Base-by-base conservation (phyloP, 2,113 vertebrate genomes). In the Upupa epops region DNA sequence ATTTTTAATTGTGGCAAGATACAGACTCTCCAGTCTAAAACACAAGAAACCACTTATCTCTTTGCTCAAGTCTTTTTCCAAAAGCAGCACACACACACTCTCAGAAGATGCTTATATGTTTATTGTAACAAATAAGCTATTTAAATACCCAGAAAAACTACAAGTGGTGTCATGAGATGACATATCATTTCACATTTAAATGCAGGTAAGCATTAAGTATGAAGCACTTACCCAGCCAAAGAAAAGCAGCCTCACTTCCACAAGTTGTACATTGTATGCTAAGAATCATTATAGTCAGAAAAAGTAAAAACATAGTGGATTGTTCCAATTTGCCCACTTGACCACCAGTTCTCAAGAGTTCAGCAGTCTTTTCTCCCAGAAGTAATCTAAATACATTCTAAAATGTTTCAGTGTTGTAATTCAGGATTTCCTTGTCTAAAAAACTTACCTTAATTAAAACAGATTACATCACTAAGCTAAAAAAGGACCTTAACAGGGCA, bases 241-340 rank as follows among this genome's bases (percentile, higher is more conserved):
- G 52, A 80, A 74, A 90, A 80, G 45, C 14, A 79, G n/a, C 31
- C 73, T 36, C 29, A 36, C 20, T 82, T 91, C 52, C 28, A 37
- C 4, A 22, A 76, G 64, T 22, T n/a, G 10, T 25, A 61, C 1
- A 0, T 8, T 28, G 42, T 51, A 40, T 1, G 4, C n/a, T n/a
- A n/a, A n/a, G 31, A 70, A 80, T 25, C 49, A 79, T 13, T 59
- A 68, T 3, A 48, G 32, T 13, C 9, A 19, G 31, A 24, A 70
- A 54, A 83, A 69, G 21, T 22, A n/a, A n/a, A 59, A 59, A 60
- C 15, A 40, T 0, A 9, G 31, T 36, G 16, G 24, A 60, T 49
- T 75, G 36, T 56, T 83, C 49, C 36, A 84, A 24, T 45, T 79
- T 32, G 45, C 29, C 61, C 64, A 29, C 58, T 61, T 70, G 60